phyloP scores from a whole-genome alignment of 1,140 invertebrate species.

The Listronotus oregonensis region DNA sequence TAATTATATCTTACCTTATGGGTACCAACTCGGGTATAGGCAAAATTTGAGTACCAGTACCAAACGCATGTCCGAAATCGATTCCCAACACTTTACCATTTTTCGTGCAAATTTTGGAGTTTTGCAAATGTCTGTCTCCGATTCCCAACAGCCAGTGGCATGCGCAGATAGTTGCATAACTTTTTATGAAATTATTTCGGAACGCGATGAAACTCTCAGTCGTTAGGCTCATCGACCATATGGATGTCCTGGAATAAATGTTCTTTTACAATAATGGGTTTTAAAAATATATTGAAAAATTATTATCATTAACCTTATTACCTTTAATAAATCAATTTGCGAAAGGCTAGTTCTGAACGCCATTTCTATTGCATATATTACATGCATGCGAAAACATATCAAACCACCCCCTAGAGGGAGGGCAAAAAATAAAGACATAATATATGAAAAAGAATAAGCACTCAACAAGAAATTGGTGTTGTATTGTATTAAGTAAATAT shows the following conservation, averaged over 20 bases:
- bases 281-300: no score
- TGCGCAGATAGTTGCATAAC: constrained; percentile 66
- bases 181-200: constrained; percentile 63
- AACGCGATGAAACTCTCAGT: constrained; percentile 64
- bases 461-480: no score
- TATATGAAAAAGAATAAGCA: no score
- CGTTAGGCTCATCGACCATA: constrained; percentile 63
- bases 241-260: constrained; percentile 56
- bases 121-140: constrained; percentile 79
- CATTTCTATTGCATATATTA: no score
- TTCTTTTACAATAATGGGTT: no score
- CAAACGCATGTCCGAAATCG: constrained; percentile 80
- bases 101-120: constrained; percentile 67
- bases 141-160: constrained; percentile 74
- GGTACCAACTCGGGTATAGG: constrained; percentile 76
- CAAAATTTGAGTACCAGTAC: constrained; percentile 65
- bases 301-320: no score
- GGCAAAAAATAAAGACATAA: no score
- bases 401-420: no score
- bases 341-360: no score
- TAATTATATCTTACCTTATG: constrained; percentile 19
- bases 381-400: no score
- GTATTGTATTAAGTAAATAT: no score
- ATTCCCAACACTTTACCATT: constrained; percentile 73
- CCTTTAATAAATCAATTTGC: no score